A percentile compares a stretch with the other conserved stretches of the same genome.
phyloP scores from a whole-genome alignment of 2,113 vertebrate species.

The Elanoides forficatus region DNA sequence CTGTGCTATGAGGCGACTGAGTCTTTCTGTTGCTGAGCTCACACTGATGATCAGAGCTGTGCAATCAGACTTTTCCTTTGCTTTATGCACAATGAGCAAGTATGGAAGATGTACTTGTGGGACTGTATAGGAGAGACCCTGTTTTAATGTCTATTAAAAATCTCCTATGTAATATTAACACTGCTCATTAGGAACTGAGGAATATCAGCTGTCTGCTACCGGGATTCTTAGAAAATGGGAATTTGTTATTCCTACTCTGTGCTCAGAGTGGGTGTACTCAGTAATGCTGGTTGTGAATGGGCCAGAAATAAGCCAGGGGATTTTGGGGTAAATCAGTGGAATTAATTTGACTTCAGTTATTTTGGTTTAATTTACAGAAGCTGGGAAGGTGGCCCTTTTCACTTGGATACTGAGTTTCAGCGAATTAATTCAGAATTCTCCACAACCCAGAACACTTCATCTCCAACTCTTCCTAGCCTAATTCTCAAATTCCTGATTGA shows the following conservation, averaged over 20 bases:
- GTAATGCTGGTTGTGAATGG: neutral
- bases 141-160: neutral
- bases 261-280: neutral
- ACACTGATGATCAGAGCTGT: neutral
- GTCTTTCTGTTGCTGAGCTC: neutral
- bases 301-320: neutral
- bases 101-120: neutral
- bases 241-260: neutral
- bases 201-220: neutral
- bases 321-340: neutral
- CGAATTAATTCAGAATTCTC: neutral
- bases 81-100: neutral
- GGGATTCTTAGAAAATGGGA: neutral
- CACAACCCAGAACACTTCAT: neutral
- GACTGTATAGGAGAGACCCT: neutral
- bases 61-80: neutral
- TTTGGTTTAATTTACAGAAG: conserved; percentile 5
- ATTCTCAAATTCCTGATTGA: conserved; percentile 22
- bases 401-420: neutral
- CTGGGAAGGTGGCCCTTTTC: neutral
- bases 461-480: neutral
- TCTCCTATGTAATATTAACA: neutral
- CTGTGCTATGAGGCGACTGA: neutral
- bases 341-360: neutral
- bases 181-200: neutral